Conservation (phyloP, 2,888 invertebrate species). For the Mythimna vitellina region DNA sequence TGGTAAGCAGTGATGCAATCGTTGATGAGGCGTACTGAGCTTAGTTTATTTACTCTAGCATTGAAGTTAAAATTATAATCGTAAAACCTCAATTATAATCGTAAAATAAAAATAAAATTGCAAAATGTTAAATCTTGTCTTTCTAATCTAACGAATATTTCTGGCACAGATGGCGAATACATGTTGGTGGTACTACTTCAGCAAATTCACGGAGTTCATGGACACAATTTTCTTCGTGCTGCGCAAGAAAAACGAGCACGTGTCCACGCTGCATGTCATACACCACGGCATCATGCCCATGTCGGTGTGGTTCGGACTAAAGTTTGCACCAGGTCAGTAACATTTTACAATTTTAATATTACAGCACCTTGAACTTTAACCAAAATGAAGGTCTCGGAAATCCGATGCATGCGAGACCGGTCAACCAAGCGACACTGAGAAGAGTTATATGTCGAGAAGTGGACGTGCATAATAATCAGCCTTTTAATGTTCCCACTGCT, state of each 20-base stretch:
- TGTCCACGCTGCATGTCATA: conserved; percentile 98
- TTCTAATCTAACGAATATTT: conserved; percentile 13
- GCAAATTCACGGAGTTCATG: conserved; percentile 99
- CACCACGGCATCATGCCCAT: conserved; percentile 99
- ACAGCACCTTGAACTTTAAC: background rate
- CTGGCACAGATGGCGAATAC: conserved; percentile 95
- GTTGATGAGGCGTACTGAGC: too few species aligned
- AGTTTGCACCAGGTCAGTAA: conserved; percentile 96
- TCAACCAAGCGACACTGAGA: too few species aligned
- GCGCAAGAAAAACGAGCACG: conserved; percentile 98
- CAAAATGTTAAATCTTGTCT: too few species aligned
- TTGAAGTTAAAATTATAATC: too few species aligned
- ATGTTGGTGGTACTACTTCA: conserved; percentile 99
- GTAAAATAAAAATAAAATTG: too few species aligned
- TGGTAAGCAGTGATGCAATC: too few species aligned
- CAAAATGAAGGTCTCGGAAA: background rate
- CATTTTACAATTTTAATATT: background rate
- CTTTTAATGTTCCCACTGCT: too few species aligned
- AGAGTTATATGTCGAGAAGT: too few species aligned
- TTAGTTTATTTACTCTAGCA: too few species aligned
- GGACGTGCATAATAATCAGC: too few species aligned
- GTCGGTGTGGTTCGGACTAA: conserved; percentile 98
- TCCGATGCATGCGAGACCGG: too few species aligned
- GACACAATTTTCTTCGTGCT: conserved; percentile 99
- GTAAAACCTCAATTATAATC: too few species aligned